Base-by-base conservation (phyloP, 2,797 vertebrate species). In the Danio jaintianensis region DNA sequence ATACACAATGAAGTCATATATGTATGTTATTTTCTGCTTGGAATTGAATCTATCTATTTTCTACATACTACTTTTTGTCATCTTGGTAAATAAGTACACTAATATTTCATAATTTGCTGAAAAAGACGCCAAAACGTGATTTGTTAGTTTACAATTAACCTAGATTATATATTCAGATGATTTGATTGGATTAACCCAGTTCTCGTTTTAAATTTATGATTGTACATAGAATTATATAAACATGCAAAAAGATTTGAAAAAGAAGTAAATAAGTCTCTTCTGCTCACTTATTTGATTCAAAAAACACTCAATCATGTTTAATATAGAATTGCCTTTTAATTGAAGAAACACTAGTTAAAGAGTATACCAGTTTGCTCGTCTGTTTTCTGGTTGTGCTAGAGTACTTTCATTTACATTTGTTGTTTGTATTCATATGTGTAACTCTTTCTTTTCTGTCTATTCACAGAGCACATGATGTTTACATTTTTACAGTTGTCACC, bases 361-460 rank as follows among this genome's bases (percentile, higher is more conserved):
- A 29, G 20, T 13, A 29, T 38, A 15, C 40, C 16, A 18, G 9
- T 42, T 63, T 43, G 38, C 4, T 18, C 63, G 61, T 38, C 15
- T 62, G 43, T 43, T 62, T 20, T 20, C 69, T 16, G 55, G 45
- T 50, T 52, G 40, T 72, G 52, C 50, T 58, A 12, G 4, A 47
- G 45, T 47, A 50, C 22, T 59, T 74, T 74, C 2, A 61, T 59
- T 78, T 78, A 11, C 12, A 36, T 69, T 18, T 13, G 36, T 64
- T 22, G 18, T 75, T 58, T 50, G 36, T 78, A 50, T 79, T 70
- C 29, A 63, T 68, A 16, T 53, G 58, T 53, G 56, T 79, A 79
- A 79, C 77, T 55, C 43, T 79, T 71, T 53, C n/a, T 63, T 71
- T 15, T 70, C 12, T 67, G 73, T 78, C 55, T 59, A 43, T 78